Evolutionary conservation across 2,113 vertebrate genomes (phyloP).

Genomic region (Cisticola juncidis): DNA sequence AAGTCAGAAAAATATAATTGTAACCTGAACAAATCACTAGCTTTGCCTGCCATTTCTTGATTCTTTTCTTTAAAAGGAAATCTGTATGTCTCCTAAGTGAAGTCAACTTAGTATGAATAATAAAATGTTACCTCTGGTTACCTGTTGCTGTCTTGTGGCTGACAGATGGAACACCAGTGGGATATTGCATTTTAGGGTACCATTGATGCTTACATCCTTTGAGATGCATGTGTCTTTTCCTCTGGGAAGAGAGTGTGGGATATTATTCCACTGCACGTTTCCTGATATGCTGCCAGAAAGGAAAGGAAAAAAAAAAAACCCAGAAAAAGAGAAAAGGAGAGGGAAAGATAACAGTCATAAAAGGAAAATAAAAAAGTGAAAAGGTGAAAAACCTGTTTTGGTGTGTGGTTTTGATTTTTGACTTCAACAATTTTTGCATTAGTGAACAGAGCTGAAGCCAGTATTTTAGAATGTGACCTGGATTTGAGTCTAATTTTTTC

Average conservation of each 20-base stretch:
- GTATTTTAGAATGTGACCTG: neutral
- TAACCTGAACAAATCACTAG: neutral
- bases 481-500: neutral
- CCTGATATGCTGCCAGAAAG: slow-evolving; percentile 16
- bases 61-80: neutral
- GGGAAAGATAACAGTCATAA: neutral
- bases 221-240: slow-evolving; percentile 35
- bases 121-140: slow-evolving; percentile 39
- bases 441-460: neutral
- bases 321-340: neutral
- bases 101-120: neutral
- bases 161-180: slow-evolving; percentile 39
- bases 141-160: slow-evolving; percentile 57
- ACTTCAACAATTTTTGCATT: neutral
- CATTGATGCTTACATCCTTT: slow-evolving; percentile 22
- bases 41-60: neutral
- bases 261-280: slow-evolving; percentile 27
- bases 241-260: slow-evolving; percentile 32
- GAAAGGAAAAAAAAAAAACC: neutral
- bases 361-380: neutral
- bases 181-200: slow-evolving; percentile 36
- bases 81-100: neutral
- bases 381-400: neutral
- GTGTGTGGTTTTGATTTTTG: neutral
- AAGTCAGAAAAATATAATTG: neutral